Evolutionary conservation across 92 coral and sea anemone genomes (phyloP), one percentile per base, ranked within the genome.

Genomic region (Paramuricea clavata): DNA sequence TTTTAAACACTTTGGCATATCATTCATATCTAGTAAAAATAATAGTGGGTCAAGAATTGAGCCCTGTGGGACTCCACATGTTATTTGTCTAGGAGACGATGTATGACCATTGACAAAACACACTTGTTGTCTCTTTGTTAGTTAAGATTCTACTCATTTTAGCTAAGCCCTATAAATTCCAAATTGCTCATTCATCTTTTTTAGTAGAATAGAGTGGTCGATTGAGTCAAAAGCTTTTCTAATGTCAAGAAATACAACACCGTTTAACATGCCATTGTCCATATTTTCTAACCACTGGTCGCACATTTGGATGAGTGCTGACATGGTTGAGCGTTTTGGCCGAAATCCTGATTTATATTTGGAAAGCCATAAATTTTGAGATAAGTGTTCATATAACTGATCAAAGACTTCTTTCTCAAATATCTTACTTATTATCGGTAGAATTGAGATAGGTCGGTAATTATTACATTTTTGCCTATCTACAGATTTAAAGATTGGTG

Each of bases 21-120:
- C 81, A 69, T 89, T 89, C 0, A 81, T 81, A 41, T 86, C 80
- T n/a, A 90, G 49, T 41, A 90, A 23, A 68, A 80, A 90, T 12
- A 90, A 34, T 36, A 81, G 47, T 56, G 90, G 93, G 49, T 90
- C 93, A 22, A 90, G 84, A 43, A 86, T 86, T 22, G 90, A 81
- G 83, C 90, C 88, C 82, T 90, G 90, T 15, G 93, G 85, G 56
- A 90, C 86, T 31, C 85, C 91, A 87, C 74, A 81, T 64, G 60
- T 70, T 64, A 89, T 78, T 39, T 85, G 32, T 56, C 64, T 67
- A 21, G 69, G 83, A 42, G 61, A 39, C 28, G 89, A 89, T n/a
- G 69, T 16, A 21, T 41, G 62, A 57, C 83, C 83, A 25, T 89
- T 90, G 52, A 86, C 67, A 26, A 81, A 25, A 33, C 87, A 90